Base-by-base conservation (phyloP, 2,113 vertebrate genomes). In the Odocoileus virginianus region DNA sequence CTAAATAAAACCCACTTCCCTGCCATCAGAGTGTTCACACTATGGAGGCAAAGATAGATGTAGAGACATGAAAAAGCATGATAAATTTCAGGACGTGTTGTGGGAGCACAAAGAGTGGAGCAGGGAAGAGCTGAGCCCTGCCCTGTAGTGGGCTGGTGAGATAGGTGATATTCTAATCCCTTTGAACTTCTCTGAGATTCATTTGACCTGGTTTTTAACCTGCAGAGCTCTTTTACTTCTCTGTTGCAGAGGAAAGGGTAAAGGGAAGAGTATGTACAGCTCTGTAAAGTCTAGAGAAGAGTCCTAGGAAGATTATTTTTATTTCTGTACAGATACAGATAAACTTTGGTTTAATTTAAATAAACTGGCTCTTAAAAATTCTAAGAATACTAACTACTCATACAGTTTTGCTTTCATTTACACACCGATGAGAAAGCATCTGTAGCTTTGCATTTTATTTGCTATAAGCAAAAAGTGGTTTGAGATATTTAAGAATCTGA, bases 391-490 rank as follows among this genome's bases (percentile, higher is more conserved):
- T 95, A 95, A 97, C 96, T 98, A 98, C 98, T 98, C 97, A 96
- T 95, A 97, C 89, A 97, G 95, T 96, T 94, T 96, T n/a, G 19
- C 94, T 98, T 98, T 97, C 97, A 97, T 97, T 97, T 98, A 98
- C 97, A 98, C 97, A 97, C 97, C 98, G 97, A 98, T 98, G 97
- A 98, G 96, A 96, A 97, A 94, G 98, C 97, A 97, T 97, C 98
- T 98, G 97, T 90, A 97, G 91, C 95, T 95, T 96, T 97, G 94
- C 55, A 85, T 97, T 97, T 97, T 95, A 96, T 97, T 98, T 97
- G 93, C 95, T 98, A 95, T 96, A 97, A 98, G 97, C 97, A 98
- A 97, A 98, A 98, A 98, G 95, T 96, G 58, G 95, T 90, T 97
- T 58, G 84, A 97, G 93, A 96, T 97, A 97, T 97, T 98, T 98